Evolutionary conservation across 2,797 vertebrate species (phyloP), one percentile per base, ranked within the genome.

Genomic region (Channallabes apus): DNA sequence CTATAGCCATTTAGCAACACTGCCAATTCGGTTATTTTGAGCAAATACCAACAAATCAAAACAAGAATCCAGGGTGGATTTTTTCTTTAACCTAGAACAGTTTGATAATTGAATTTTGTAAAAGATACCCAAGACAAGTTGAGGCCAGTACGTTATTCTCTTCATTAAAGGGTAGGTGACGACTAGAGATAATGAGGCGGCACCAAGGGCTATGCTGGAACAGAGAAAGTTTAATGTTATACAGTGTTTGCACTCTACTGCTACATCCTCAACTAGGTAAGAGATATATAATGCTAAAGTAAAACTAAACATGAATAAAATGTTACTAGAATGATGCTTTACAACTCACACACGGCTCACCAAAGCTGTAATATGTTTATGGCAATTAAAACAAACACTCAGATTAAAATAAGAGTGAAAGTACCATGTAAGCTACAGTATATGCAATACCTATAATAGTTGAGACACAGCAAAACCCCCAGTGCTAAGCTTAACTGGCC

Each of bases 121-220:
- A 22, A 17, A 2, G 92, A 90, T 91, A 99, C 98, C 98, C 89
- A 99, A 90, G 78, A 96, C 93, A 27, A 99, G 86, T 90, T 99
- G 98, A 80, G 98, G 98, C 98, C 98, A 99, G 35, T 98, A 98
- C 0, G 97, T 99, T 92, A 99, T 92, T 93, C 98, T 97, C 93
- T 99, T 99, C 98, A 98, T 98, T 85, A 99, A 92, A 0, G 97
- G 98, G 84, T 99, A 99, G 82, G 94, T 96, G 90, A 97, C 67
- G 75, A 99, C 97, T 32, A 99, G 95, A 65, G 94, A 95, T 67
- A 99, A 90, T 0, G 98, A 99, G 3, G 97, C 93, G 62, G 96
- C 96, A 87, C 97, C 97, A 81, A 99, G 94, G 86, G 93, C 86
- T 29, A 99, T 96, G 88, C 98, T 99, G 91, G 32, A 85, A 89